Conservation (phyloP, 2,797 vertebrate genomes). For the Onychomys torridus region DNA sequence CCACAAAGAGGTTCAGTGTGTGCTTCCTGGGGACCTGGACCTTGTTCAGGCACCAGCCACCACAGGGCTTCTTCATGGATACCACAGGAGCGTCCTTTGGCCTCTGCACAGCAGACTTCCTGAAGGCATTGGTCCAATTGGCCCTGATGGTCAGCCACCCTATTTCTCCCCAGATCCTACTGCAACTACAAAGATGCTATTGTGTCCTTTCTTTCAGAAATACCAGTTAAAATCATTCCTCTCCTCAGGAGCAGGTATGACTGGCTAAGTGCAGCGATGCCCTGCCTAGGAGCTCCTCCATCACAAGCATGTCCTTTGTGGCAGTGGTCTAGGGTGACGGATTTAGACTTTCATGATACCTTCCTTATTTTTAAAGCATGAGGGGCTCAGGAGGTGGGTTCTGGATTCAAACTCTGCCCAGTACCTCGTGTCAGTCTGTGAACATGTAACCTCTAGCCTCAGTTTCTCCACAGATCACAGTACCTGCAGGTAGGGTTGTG, state of each 20-base stretch:
- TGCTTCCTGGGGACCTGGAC: background rate
- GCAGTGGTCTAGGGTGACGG: background rate
- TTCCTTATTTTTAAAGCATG: background rate
- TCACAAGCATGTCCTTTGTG: background rate
- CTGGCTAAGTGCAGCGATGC: background rate
- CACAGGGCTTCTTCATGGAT: background rate
- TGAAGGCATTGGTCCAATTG: background rate
- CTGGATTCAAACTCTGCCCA: background rate
- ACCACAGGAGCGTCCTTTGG: background rate
- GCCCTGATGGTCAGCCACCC: background rate
- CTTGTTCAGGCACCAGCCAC: slow-evolving; percentile 21
- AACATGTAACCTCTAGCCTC: background rate
- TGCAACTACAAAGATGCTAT: slow-evolving; percentile 40
- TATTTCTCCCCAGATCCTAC: background rate
- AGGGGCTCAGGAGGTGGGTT: background rate
- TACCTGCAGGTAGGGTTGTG: background rate
- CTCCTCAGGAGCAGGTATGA: background rate
- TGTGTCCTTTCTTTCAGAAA: slow-evolving; percentile 21
- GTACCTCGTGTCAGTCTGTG: background rate
- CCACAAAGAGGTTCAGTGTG: slow-evolving; percentile 65
- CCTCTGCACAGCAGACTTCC: background rate
- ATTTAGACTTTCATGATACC: background rate
- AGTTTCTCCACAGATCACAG: background rate
- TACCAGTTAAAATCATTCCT: background rate
- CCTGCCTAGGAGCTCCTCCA: background rate